Evolutionary conservation across 1,140 invertebrate genomes (phyloP).

Genomic region (Nylanderia fulva): DNA sequence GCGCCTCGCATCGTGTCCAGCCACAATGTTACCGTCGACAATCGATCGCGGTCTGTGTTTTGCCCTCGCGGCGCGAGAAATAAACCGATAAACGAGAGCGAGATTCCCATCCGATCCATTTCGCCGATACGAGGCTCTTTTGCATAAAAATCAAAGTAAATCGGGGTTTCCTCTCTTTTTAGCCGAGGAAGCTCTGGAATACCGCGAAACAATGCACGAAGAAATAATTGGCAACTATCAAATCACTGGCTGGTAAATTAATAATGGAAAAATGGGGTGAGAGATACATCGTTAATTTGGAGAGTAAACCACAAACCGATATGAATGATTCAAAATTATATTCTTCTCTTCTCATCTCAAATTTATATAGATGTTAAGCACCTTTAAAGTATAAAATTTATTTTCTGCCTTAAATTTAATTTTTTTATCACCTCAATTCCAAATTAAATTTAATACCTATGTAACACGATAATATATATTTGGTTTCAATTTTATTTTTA

Average conservation of each 20-base stretch:
- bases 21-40: conserved; percentile 37
- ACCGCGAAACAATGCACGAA: background rate
- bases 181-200: too few relatives aligned
- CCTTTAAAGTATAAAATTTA: too few relatives aligned
- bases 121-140: background rate
- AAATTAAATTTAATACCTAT: too few relatives aligned
- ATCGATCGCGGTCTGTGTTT: conserved; percentile 36
- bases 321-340: background rate
- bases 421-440: too few relatives aligned
- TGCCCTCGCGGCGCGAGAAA: conserved; percentile 26
- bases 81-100: conserved; percentile 24
- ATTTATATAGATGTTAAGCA: background rate
- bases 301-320: background rate
- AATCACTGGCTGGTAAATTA: background rate
- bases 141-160: background rate
- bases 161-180: too few relatives aligned
- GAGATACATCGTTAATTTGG: background rate
- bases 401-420: too few relatives aligned
- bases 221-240: background rate
- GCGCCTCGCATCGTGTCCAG: conserved; percentile 5
- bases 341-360: background rate
- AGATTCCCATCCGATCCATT: background rate
- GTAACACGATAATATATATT: too few relatives aligned
- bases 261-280: background rate
- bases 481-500: too few relatives aligned